Evolutionary conservation across 35 echinoderm and acorn worm genomes (phyloP).

Genomic region (Holothuria glaberrima): DNA sequence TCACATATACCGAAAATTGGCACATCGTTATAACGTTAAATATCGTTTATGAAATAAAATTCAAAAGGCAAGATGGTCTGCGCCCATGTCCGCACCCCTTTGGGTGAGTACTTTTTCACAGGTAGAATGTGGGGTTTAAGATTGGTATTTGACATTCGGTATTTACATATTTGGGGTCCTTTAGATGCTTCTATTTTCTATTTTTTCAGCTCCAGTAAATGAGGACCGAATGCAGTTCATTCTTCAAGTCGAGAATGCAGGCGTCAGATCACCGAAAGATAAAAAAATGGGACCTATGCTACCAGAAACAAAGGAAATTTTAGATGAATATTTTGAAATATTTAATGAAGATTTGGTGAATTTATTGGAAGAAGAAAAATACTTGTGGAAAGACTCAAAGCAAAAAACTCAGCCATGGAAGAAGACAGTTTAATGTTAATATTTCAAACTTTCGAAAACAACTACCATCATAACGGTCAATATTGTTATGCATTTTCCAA

Average conservation of each 20-base stretch:
- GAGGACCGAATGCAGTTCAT: background rate
- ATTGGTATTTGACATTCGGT: too few species aligned
- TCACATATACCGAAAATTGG: too few species aligned
- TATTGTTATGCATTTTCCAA: too few species aligned
- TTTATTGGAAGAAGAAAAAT: conserved; percentile 1
- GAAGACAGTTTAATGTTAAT: background rate
- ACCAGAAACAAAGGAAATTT: conserved; percentile 17
- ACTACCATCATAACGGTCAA: too few species aligned
- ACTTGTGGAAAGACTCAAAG: conserved; percentile 8
- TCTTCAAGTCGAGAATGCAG: background rate
- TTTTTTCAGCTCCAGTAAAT: conserved; percentile 26
- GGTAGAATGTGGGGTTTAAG: too few species aligned
- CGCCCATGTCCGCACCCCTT: too few species aligned
- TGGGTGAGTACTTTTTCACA: too few species aligned
- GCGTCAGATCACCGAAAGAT: background rate
- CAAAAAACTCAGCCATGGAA: background rate
- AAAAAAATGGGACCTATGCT: conserved; percentile 22
- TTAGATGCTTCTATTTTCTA: background rate
- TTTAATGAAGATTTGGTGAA: conserved; percentile 51
- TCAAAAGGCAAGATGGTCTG: too few species aligned
- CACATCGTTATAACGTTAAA: too few species aligned
- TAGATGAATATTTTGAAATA: conserved; percentile 37
- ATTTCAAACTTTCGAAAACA: too few species aligned
- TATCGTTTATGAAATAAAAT: too few species aligned
- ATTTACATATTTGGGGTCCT: too few species aligned